Evolutionary conservation across 2,797 vertebrate genomes (phyloP).

Genomic region (Phyllotis vaccarum): DNA sequence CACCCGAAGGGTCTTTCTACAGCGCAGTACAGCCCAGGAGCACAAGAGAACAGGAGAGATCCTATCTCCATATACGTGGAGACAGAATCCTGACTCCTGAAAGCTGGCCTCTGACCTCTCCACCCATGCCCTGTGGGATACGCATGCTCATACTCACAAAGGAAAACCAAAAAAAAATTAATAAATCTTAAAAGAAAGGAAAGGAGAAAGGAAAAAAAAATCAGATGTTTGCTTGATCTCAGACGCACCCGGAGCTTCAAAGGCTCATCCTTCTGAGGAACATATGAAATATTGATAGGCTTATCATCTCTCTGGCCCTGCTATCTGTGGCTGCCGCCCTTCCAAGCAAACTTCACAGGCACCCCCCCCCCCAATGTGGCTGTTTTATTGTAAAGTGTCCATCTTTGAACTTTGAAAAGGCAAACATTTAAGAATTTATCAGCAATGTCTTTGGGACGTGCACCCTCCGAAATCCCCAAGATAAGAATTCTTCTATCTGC

Average conservation of each 20-base stretch:
- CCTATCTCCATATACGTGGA: neutral
- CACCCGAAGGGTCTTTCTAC: neutral
- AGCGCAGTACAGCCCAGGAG: neutral
- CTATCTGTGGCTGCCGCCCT: neutral
- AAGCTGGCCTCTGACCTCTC: neutral
- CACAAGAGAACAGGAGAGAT: neutral
- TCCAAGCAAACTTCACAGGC: neutral
- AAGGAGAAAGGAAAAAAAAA: neutral
- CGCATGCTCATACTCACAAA: neutral
- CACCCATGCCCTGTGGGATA: too few relatives aligned
- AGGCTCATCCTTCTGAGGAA: neutral
- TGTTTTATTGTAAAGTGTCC: neutral
- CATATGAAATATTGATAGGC: neutral
- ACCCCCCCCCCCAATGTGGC: neutral
- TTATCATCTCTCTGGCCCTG: neutral
- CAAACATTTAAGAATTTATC: neutral
- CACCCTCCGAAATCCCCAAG: neutral
- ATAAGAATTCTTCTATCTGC: neutral
- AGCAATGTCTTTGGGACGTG: neutral
- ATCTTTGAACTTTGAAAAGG: neutral
- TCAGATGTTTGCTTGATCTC: neutral
- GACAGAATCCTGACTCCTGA: neutral
- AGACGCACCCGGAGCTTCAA: neutral
- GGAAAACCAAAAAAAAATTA: neutral
- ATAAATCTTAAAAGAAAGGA: conserved; percentile 5